Base-by-base conservation (phyloP, 2,888 invertebrate genomes). In the Ochropacha duplaris region DNA sequence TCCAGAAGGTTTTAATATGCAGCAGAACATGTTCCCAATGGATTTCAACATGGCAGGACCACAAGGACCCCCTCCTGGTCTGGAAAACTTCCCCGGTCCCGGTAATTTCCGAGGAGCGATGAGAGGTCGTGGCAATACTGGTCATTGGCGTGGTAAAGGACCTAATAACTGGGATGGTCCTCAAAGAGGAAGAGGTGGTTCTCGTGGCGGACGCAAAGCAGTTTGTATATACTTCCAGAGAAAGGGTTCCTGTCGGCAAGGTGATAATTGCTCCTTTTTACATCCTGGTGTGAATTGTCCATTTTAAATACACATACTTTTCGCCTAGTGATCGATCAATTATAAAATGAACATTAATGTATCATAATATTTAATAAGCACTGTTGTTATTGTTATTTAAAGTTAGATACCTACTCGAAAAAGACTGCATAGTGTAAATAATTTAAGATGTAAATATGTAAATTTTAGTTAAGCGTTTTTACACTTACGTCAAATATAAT, bases 261-360 rank as follows among this genome's bases (percentile, higher is more conserved):
- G 96, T 57, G 96, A 96, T 71, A 95, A 95, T 70, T 98, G 98
- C 87, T 95, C 95, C 56, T 98, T 96, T 84, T 90, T 97, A 69
- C 98, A 98, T 92, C 96, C 96, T 3, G 95, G 95, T 63, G 93
- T 94, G 22, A 94, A 94, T 83, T 94, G 94, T 71, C 94, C 94
- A 9, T 92, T 81, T 79, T 93, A 81, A 71, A 22, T 54, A 19
- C 55, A 52, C 39, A 55, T 36, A 64, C 51, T 28, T 50, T 34
- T 12, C 19, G n/a, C 31, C 31, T 34, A 31, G 16, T 34, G 51
- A 28, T 19, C n/a, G 31, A 31, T 51, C 19, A 31, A 8, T 28
- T 16, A 14, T 31, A 28, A 51, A n/a, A 3, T 28, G 22, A 28
- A 28, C 11, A 9, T 26, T 16, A 51, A 31, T 16, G 16, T 51